Evolutionary conservation across 2,797 vertebrate species (phyloP).

Genomic region (Bufotes viridis): DNA sequence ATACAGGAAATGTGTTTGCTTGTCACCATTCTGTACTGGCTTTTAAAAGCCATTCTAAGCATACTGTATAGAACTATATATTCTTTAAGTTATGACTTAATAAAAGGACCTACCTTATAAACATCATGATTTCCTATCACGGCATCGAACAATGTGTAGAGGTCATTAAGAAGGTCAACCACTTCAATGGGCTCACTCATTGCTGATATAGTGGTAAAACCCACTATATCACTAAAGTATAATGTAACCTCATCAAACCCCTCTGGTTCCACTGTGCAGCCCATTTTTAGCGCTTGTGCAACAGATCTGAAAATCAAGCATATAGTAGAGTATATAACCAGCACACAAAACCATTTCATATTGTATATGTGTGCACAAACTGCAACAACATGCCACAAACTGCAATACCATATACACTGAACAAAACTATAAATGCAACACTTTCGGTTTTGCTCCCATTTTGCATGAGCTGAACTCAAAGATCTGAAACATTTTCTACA

Average conservation of each 20-base stretch:
- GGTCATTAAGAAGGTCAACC: constrained; percentile 85
- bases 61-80: no score
- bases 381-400: no score
- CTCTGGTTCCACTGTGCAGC: constrained; percentile 82
- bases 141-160: constrained; percentile 84
- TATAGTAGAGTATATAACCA: neutral
- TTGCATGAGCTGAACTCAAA: no score
- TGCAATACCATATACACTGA: no score
- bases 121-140: constrained; percentile 84
- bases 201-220: constrained; percentile 86
- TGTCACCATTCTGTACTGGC: neutral
- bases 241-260: constrained; percentile 86
- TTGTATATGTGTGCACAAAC: no score
- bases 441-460: no score
- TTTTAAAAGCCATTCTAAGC: neutral
- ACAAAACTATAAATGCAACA: no score
- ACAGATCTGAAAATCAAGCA: constrained; percentile 75
- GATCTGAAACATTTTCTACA: no score
- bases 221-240: constrained; percentile 88
- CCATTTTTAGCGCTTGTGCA: constrained; percentile 83
- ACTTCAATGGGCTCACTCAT: constrained; percentile 87
- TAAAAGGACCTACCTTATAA: constrained; percentile 79
- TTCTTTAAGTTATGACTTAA: neutral
- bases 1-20: neutral
- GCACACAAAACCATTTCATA: neutral